Evolutionary conservation across 2,113 vertebrate species (phyloP).

Genomic region (Corythoichthys intestinalis): DNA sequence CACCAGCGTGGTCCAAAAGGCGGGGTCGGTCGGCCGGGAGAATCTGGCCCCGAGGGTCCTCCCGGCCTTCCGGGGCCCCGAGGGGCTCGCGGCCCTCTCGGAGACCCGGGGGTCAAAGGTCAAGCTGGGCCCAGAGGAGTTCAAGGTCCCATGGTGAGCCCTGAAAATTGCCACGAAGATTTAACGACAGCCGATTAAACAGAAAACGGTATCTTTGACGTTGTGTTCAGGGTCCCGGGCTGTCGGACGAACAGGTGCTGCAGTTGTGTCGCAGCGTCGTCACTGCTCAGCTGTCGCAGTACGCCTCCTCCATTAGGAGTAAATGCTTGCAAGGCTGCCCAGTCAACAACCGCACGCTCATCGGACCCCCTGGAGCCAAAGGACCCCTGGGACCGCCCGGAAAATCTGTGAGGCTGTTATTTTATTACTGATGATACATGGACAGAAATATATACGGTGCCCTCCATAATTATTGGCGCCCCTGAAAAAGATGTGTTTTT

Average conservation of each 20-base stretch:
- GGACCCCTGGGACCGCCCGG: constrained; percentile 58
- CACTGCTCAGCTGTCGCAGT: constrained; percentile 70
- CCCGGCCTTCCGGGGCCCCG: constrained; percentile 72
- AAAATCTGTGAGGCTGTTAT: constrained; percentile 61
- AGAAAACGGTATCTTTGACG: not conserved
- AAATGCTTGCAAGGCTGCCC: constrained; percentile 74
- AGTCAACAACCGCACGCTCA: constrained; percentile 67
- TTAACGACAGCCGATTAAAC: too few species aligned
- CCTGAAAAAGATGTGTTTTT: too few species aligned
- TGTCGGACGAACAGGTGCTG: constrained; percentile 73
- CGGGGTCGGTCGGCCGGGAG: constrained; percentile 47
- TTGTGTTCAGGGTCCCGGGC: constrained; percentile 67
- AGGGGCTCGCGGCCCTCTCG: constrained; percentile 62
- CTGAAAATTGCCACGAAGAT: not conserved
- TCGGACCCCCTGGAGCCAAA: constrained; percentile 64
- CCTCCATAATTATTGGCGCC: too few species aligned
- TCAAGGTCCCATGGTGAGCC: constrained; percentile 67
- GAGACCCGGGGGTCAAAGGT: constrained; percentile 68
- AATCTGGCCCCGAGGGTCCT: constrained; percentile 59
- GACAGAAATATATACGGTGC: too few species aligned
- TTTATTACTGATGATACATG: too few species aligned
- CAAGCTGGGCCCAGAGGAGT: constrained; percentile 66
- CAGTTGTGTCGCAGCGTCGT: constrained; percentile 72
- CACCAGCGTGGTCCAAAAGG: constrained; percentile 71
- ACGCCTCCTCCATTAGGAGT: constrained; percentile 66